Conservation (phyloP, 2,888 invertebrate species). For the Lagria hirta region DNA sequence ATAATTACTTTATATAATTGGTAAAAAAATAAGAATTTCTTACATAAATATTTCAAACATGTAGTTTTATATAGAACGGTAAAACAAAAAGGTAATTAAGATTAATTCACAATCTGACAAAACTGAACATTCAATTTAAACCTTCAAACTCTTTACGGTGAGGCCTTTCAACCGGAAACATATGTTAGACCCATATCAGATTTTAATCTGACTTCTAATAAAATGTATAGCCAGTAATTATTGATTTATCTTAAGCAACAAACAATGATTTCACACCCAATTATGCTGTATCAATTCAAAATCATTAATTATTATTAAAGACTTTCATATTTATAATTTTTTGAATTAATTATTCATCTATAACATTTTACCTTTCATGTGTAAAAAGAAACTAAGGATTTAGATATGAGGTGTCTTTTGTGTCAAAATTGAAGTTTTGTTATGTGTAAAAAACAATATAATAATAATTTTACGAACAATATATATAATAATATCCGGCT, state of each 20-base stretch:
- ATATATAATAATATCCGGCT: too few species aligned
- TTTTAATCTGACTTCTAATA: slow-evolving; percentile 35
- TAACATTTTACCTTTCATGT: neutral
- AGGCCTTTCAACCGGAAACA: slow-evolving; percentile 37
- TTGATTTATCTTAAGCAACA: slow-evolving; percentile 35
- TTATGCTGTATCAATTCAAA: slow-evolving; percentile 36
- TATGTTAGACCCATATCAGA: slow-evolving; percentile 37
- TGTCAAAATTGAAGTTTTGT: neutral
- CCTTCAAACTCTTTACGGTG: slow-evolving; percentile 14
- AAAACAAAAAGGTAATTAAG: slow-evolving; percentile 16
- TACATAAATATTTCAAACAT: too few species aligned
- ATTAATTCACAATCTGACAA: slow-evolving; percentile 16
- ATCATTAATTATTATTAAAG: slow-evolving; percentile 40
- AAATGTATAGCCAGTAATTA: slow-evolving; percentile 40
- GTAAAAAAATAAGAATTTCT: too few species aligned
- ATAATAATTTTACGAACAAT: too few species aligned
- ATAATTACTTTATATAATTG: too few species aligned
- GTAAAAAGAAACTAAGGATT: neutral
- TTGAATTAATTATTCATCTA: slow-evolving; percentile 1
- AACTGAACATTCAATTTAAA: slow-evolving; percentile 5
- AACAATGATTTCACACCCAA: slow-evolving; percentile 40
- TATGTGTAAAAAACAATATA: slow-evolving; percentile 2
- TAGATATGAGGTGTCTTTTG: neutral
- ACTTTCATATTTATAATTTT: too few species aligned
- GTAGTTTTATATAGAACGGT: too few species aligned